Conservation (phyloP, 2,888 invertebrate species). For the Pelosia muscerda region DNA sequence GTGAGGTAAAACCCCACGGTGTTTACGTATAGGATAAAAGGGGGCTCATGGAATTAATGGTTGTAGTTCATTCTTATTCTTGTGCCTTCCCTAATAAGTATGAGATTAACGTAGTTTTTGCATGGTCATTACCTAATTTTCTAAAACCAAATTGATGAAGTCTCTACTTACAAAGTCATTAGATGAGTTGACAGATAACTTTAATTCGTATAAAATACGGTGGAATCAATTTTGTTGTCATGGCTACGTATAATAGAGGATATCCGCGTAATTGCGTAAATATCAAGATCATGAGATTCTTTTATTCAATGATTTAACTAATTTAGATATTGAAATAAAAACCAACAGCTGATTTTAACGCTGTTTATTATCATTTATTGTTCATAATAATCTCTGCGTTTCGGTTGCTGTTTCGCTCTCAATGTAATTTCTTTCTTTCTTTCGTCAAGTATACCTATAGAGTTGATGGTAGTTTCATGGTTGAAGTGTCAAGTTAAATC, state of each 20-base stretch:
- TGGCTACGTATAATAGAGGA: neutral
- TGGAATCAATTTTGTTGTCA: neutral
- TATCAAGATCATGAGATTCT: neutral
- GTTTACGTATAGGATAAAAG: too few relatives aligned
- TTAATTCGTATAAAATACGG: neutral
- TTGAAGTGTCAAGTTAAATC: too few relatives aligned
- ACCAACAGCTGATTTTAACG: neutral
- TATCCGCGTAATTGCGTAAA: neutral
- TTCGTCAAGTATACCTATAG: too few relatives aligned
- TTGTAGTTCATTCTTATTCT: too few relatives aligned
- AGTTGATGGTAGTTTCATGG: too few relatives aligned
- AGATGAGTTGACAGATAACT: conserved; percentile 3
- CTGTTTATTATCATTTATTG: neutral
- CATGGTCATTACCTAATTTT: neutral
- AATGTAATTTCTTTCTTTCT: too few relatives aligned
- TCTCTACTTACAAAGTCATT: neutral
- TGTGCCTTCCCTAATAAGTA: neutral
- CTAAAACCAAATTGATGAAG: neutral
- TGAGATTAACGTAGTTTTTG: neutral
- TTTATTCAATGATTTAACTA: neutral
- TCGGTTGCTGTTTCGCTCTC: neutral
- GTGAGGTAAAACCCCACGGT: too few relatives aligned
- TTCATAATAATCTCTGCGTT: neutral
- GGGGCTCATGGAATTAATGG: too few relatives aligned
- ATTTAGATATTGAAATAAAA: neutral